A percentile compares a stretch with the other conserved stretches of the same genome.
Conservation (phyloP, 2,888 invertebrate genomes). For the Aromia moschata region DNA sequence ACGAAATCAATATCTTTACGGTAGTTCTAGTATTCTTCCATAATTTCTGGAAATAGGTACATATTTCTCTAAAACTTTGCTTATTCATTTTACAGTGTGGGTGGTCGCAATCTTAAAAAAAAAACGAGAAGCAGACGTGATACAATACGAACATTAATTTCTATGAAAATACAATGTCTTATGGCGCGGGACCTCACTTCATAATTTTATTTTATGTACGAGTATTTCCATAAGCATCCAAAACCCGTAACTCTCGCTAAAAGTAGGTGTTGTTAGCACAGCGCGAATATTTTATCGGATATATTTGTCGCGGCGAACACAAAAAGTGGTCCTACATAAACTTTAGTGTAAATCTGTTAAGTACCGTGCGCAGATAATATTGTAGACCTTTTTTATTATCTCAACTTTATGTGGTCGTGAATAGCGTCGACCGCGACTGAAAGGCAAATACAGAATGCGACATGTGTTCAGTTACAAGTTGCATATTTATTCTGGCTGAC, state of each 20-base stretch:
- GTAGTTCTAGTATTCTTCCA: no score
- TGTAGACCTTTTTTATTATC: constrained; percentile 26
- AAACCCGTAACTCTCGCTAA: constrained; percentile 8
- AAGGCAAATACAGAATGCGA: constrained; percentile 31
- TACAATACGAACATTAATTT: no score
- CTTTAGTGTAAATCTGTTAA: constrained; percentile 27
- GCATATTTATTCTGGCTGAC: constrained; percentile 36
- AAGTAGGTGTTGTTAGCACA: constrained; percentile 7
- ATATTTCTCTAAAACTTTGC: no score
- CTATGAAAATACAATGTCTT: no score
- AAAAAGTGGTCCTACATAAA: constrained; percentile 24
- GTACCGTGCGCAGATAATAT: constrained; percentile 28
- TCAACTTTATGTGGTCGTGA: constrained; percentile 19
- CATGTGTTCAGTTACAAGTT: constrained; percentile 35
- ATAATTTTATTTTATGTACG: constrained; percentile 11
- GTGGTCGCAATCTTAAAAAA: no score
- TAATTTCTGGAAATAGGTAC: no score
- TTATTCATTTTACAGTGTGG: no score
- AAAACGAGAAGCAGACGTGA: no score
- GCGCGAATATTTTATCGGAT: constrained; percentile 13
- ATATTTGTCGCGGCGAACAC: constrained; percentile 17
- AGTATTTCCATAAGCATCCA: constrained; percentile 2
- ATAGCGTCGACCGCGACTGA: constrained; percentile 24
- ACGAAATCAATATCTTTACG: no score
- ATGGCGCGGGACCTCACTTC: no score